Percentiles rank a stretch among this genome's conserved stretches.
phyloP scores from a whole-genome alignment of 1,140 invertebrate species.

The Varroa destructor region DNA sequence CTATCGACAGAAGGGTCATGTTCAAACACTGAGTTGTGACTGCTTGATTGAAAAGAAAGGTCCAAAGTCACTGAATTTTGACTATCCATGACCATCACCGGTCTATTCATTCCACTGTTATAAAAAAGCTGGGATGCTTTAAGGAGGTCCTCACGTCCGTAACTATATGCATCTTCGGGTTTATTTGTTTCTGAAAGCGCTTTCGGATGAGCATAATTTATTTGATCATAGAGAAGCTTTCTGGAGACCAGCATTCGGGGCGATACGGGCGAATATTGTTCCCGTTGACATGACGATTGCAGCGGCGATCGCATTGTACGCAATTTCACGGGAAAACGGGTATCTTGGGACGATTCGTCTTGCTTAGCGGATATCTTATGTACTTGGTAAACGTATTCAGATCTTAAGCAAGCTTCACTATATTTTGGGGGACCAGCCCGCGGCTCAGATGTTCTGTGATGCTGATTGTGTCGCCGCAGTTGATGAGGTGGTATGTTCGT shows the following conservation, averaged over 20 bases:
- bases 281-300: not conserved
- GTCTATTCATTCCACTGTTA: not conserved
- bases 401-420: slow-evolving; percentile 7
- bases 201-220: not conserved
- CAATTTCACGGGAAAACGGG: not conserved
- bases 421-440: not conserved
- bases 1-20: not conserved
- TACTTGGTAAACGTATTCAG: not conserved
- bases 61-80: slow-evolving; percentile 1
- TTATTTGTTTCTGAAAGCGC: not conserved
- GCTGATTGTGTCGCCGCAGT: not conserved
- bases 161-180: not conserved
- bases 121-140: slow-evolving; percentile 14
- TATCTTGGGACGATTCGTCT: not conserved
- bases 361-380: not conserved
- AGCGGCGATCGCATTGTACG: not conserved
- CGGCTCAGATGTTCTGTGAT: not conserved
- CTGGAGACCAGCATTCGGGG: not conserved
- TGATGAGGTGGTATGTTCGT: slow-evolving; percentile 10
- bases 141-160: slow-evolving; percentile 21
- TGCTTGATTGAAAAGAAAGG: slow-evolving; percentile 23
- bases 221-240: slow-evolving; percentile 20
- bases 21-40: slow-evolving; percentile 27
- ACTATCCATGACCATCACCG: not conserved
- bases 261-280: not conserved